These are phyloP conservation scores for Mythimna pallens DNA, from an alignment of 2,888 invertebrate genomes.

Conservation along the genomic window DNA sequence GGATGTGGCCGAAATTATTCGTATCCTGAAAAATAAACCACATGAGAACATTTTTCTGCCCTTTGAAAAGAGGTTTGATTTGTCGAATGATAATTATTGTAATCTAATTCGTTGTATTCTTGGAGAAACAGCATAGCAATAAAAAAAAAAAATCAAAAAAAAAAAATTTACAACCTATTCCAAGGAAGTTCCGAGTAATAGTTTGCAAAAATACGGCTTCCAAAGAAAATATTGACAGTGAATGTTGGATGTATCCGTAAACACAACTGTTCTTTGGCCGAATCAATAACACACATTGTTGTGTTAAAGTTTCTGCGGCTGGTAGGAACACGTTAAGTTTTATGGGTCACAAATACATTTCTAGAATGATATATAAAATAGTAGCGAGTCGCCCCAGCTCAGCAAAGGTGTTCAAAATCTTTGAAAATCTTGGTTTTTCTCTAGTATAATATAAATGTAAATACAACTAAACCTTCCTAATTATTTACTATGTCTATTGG, in stretches of 20 bases:
- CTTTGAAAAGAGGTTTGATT: background rate
- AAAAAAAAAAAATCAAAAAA: no score
- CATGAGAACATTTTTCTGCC: background rate
- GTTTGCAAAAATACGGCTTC: conserved; percentile 37
- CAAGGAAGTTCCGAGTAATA: conserved; percentile 17
- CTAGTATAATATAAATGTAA: background rate
- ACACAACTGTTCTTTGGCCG: conserved; percentile 58
- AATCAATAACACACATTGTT: conserved; percentile 55
- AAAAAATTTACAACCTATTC: background rate
- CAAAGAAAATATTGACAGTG: conserved; percentile 67
- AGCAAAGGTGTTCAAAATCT: no score
- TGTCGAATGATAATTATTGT: background rate
- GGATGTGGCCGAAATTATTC: background rate
- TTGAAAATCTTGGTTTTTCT: background rate
- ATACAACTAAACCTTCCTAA: background rate
- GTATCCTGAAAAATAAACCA: conserved; percentile 23
- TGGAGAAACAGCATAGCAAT: background rate
- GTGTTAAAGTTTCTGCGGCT: conserved; percentile 30
- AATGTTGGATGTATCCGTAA: conserved; percentile 60
- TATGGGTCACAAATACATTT: background rate
- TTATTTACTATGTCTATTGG: no score
- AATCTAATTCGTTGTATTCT: background rate
- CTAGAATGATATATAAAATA: background rate
- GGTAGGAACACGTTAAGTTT: conserved; percentile 6
- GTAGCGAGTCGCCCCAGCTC: no score